A percentile compares a stretch with the other conserved stretches of the same genome.
Evolutionary conservation across 1,140 invertebrate species (phyloP).

Genomic region (Bradysia coprophila): DNA sequence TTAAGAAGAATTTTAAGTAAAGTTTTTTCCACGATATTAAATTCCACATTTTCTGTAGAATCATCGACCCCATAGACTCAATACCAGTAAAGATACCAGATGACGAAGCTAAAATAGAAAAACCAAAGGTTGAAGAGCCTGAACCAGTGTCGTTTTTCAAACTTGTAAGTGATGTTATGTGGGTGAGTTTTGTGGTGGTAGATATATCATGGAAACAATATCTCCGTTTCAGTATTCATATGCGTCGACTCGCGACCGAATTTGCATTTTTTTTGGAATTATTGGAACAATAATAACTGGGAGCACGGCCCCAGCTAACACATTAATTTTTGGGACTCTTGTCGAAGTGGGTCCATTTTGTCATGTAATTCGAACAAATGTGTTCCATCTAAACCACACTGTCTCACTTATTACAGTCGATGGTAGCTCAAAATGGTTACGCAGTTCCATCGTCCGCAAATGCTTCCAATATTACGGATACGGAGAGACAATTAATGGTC

Average conservation of each 20-base stretch:
- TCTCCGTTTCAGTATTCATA: conserved; percentile 42
- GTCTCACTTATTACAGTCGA: conserved; percentile 4
- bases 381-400: neutral
- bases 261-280: conserved; percentile 34
- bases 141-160: conserved; percentile 8
- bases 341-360: conserved; percentile 26
- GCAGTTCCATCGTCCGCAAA: conserved; percentile 15
- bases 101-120: too few relatives aligned
- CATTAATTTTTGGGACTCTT: conserved; percentile 46
- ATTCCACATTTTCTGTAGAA: too few relatives aligned
- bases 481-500: conserved; percentile 7
- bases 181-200: conserved; percentile 2
- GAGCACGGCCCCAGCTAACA: conserved; percentile 41
- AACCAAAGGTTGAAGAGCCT: neutral
- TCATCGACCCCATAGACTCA: too few relatives aligned
- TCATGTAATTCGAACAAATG: conserved; percentile 5
- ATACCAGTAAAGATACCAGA: too few relatives aligned
- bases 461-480: conserved; percentile 11
- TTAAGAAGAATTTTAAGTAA: too few relatives aligned
- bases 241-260: conserved; percentile 32
- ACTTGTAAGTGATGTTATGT: conserved; percentile 7
- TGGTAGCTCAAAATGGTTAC: conserved; percentile 10
- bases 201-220: conserved; percentile 7
- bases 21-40: too few relatives aligned
- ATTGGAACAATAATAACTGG: conserved; percentile 36